Evolutionary conservation across 2,797 vertebrate genomes (phyloP).

Genomic region (Gila robusta): DNA sequence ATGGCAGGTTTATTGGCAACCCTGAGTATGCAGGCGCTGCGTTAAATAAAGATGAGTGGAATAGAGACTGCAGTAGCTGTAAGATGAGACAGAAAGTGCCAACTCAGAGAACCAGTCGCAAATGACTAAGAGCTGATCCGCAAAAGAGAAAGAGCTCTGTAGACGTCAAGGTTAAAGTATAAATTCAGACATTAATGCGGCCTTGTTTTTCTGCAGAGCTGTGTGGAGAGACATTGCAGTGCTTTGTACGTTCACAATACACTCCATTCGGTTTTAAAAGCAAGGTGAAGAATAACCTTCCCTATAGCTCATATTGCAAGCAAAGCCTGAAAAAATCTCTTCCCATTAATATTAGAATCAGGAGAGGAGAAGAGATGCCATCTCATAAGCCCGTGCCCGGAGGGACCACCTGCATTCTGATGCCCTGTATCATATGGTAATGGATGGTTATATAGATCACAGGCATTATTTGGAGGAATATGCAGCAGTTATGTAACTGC

Average conservation of each 20-base stretch:
- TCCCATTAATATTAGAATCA: conserved; percentile 69
- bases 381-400: conserved; percentile 29
- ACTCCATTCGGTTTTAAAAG: conserved; percentile 61
- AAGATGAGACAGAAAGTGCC: conserved; percentile 25
- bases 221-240: neutral
- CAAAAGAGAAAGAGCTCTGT: conserved; percentile 48
- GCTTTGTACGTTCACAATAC: neutral
- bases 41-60: conserved; percentile 29
- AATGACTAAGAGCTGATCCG: conserved; percentile 26
- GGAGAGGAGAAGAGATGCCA: conserved; percentile 32
- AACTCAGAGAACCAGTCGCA: conserved; percentile 24
- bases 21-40: neutral
- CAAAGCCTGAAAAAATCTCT: conserved; percentile 63
- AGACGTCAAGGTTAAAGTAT: conserved; percentile 65
- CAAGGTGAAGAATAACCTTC: conserved; percentile 62
- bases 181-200: neutral
- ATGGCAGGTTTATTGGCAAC: conserved; percentile 26
- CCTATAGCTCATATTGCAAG: conserved; percentile 62
- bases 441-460: conserved; percentile 47
- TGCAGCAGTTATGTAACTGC: conserved; percentile 46
- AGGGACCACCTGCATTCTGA: conserved; percentile 60
- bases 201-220: conserved; percentile 4
- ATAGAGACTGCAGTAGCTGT: conserved; percentile 11
- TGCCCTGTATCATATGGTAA: conserved; percentile 61
- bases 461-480: conserved; percentile 40